Base-by-base conservation (phyloP, 2,888 invertebrate species). In the Lasioglossum lativentre region DNA sequence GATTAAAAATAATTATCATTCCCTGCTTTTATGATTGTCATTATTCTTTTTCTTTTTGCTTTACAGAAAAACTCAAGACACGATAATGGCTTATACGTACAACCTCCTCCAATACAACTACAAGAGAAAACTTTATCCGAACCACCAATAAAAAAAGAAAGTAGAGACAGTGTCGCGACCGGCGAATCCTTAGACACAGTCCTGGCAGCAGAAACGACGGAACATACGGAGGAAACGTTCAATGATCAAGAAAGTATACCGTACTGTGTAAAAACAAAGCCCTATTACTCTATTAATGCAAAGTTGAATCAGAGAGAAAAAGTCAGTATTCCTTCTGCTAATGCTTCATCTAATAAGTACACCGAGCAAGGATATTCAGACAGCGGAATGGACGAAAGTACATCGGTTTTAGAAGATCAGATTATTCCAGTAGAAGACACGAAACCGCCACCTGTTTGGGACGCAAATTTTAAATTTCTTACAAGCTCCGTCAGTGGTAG, bases 241-340 rank as follows among this genome's bases (percentile, higher is more conserved):
- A 92, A 93, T 45, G 94, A 94, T 71, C 92, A 92, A 70, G 91
- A 92, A 59, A 93, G 91, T 79, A 93, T 93, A 78, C 90, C 94
- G 3, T 95, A 93, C 83, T 94, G 94, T 75, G 94, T 95, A n/a
- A 95, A 95, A 84, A 95, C 95, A 12, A 95, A 95, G 59, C 95
- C 95, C 2, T 95, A 95, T 80, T 95, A 95, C 82, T 95, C 95
- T 19, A 95, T 95, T 90, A 95, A 95, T 66, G 95, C 95, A 1
- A 95, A 95, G 74, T 83, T 95, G 68, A 94, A 94, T 79, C 95
- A 94, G 76, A 92, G 93, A 76, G 95, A 95, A 81, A 94, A 91
- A 78, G 90, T 92, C 78, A 82, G 93, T 70, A 79, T 87, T 82
- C 86, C 87, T 68, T 73, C 87, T 27, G 80, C 85, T 45, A 92